Percentiles rank a stretch among this genome's conserved stretches.
Evolutionary conservation across 2,113 vertebrate species (phyloP).

Genomic region (Calidris pugnax): DNA sequence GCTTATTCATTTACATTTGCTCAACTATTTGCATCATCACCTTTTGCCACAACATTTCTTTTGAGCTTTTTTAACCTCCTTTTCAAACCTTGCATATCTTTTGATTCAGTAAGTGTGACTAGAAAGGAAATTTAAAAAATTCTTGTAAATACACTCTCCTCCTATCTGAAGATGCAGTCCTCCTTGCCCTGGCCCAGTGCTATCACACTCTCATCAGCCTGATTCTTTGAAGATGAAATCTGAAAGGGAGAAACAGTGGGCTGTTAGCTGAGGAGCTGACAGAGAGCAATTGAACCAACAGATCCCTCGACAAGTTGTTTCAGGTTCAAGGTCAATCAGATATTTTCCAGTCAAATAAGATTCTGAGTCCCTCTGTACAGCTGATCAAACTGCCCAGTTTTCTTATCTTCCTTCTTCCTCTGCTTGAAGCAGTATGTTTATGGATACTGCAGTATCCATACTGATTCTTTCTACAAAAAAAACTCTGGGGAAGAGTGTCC

Average conservation of each 20-base stretch:
- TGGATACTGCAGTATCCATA: not conserved
- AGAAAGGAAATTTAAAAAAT: not conserved
- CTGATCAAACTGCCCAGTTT: not conserved
- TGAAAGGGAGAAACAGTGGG: not conserved
- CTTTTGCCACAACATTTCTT: not conserved
- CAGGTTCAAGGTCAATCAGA: slow-evolving; percentile 52
- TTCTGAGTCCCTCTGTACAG: not conserved
- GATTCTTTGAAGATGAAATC: not conserved
- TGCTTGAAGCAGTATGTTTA: not conserved
- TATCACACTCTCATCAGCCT: not conserved
- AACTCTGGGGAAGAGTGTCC: not conserved
- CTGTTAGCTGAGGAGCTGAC: not conserved
- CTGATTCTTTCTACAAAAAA: not conserved
- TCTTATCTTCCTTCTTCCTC: slow-evolving; percentile 13
- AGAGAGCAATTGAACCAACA: not conserved
- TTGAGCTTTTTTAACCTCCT: not conserved
- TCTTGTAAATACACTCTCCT: not conserved
- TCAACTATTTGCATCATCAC: not conserved
- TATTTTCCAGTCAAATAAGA: slow-evolving; percentile 32
- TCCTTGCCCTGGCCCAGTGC: not conserved
- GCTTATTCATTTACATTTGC: not conserved
- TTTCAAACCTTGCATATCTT: not conserved
- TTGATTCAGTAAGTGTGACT: not conserved
- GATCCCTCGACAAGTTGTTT: slow-evolving; percentile 10
- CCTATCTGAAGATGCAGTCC: not conserved